Evolutionary conservation across 2,888 invertebrate genomes (phyloP), one percentile per base, ranked within the genome.

Genomic region (Cyaniris semiargus): DNA sequence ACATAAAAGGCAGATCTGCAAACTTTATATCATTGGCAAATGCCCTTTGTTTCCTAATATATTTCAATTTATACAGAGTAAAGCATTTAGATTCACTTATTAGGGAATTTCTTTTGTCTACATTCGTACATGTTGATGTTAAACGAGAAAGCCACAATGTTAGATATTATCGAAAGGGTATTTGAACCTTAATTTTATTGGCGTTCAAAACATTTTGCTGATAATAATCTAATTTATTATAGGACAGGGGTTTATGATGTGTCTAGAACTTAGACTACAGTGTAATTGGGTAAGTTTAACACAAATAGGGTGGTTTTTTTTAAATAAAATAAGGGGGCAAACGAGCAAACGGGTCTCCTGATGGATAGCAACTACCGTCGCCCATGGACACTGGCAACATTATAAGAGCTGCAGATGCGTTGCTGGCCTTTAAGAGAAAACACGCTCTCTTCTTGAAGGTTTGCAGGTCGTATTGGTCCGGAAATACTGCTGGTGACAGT

Each of bases 121-220:
- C 60, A 4, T 27, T 13, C 27, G 66, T 66, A 66, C 66, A 79
- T 78, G 31, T 79, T 83, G 70, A 82, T 76, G 77, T 85, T 82
- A 15, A 66, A 66, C 27, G 60, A 58, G 58, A 23, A 60, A 56
- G n/a, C 56, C n/a, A 60, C 15, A 13, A 48, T 15, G 48, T 48
- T 18, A 27, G 66, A 66, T 18, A 6, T 66, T 66, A 66, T 66
- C 27, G 27, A 66, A 66, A 27, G 15, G 66, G 27, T 66, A 66
- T 66, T 15, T 66, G 66, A 27, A 27, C 66, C 66, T 27, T 66
- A 66, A 66, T 66, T 66, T 66, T 66, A 27, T 66, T 66, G 27
- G 15, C 27, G 15, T 27, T 27, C 15, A 15, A 10, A 66, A 15
- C 15, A 27, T 66, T 66, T 27, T 27, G 27, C 10, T 27, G 27